phyloP scores from a whole-genome alignment of 2,113 vertebrate species.

The Gymnogyps californianus region DNA sequence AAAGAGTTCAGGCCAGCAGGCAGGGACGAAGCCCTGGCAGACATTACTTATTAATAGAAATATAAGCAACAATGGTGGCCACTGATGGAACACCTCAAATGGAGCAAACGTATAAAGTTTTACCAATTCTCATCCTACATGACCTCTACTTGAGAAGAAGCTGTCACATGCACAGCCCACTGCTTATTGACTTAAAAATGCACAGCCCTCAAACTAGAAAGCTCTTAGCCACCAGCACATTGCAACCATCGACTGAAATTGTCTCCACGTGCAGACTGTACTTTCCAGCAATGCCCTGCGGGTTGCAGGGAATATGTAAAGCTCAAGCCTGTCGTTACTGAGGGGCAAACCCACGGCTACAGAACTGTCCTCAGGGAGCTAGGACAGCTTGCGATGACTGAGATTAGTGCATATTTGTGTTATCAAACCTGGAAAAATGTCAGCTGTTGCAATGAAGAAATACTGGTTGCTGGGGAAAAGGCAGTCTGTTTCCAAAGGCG shows the following conservation, averaged over 20 bases:
- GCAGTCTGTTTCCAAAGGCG: not conserved
- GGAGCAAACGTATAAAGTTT: not conserved
- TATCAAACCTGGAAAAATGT: not conserved
- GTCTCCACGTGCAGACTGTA: not conserved
- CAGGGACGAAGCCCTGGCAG: not conserved
- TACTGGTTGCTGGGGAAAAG: not conserved
- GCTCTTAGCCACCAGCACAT: not conserved
- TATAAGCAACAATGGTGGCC: rapidly evolving
- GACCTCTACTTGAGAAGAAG: not conserved
- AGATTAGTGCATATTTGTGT: not conserved
- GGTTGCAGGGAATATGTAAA: not conserved
- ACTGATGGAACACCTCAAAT: not conserved
- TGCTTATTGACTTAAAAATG: not conserved
- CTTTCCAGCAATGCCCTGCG: not conserved
- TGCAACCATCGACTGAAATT: rapidly evolving
- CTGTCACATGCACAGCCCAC: not conserved
- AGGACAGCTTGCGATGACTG: not conserved
- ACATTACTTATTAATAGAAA: not conserved
- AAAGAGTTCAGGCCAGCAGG: not conserved
- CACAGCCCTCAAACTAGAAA: not conserved
- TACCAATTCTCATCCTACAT: not conserved
- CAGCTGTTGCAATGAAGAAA: not conserved
- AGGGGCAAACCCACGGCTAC: not conserved
- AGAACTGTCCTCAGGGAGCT: not conserved
- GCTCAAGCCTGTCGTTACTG: not conserved